A percentile compares a stretch with the other conserved stretches of the same genome.
These are phyloP conservation scores for Diarsia rubi DNA, from an alignment of 2,888 invertebrate genomes.

Conservation along the genomic window DNA sequence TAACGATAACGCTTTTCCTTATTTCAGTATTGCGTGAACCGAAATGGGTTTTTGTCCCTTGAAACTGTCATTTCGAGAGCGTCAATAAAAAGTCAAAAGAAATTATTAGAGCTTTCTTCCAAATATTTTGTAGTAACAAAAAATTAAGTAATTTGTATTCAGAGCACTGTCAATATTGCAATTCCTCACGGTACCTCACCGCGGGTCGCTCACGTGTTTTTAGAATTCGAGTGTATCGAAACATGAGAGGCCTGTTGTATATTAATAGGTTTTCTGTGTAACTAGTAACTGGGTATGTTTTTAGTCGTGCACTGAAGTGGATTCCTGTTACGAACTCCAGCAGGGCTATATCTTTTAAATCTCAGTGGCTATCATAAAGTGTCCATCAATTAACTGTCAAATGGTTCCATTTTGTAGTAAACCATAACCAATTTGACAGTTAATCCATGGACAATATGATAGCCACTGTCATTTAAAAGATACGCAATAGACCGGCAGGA, in stretches of 20 bases:
- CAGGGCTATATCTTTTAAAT: no score
- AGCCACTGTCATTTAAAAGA: no score
- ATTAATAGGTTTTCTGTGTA: conserved; percentile 47
- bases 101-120: conserved; percentile 18
- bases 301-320: conserved; percentile 26
- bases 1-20: conserved; percentile 23
- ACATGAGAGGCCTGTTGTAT: conserved; percentile 35
- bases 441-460: no score
- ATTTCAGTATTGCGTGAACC: conserved; percentile 40
- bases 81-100: conserved; percentile 41
- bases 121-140: conserved; percentile 38
- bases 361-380: no score
- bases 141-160: conserved; percentile 43
- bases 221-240: conserved; percentile 21
- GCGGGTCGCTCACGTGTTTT: conserved; percentile 25
- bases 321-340: conserved; percentile 12
- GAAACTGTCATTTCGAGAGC: conserved; percentile 26
- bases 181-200: conserved; percentile 52
- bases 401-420: no score
- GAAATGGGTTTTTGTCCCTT: conserved; percentile 26
- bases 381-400: no score
- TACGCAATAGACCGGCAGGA: no score
- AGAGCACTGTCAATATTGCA: conserved; percentile 35
- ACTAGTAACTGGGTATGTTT: conserved; percentile 24
- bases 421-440: no score